Evolutionary conservation across 2,113 vertebrate species (phyloP).

Genomic region (Euleptes europaea): DNA sequence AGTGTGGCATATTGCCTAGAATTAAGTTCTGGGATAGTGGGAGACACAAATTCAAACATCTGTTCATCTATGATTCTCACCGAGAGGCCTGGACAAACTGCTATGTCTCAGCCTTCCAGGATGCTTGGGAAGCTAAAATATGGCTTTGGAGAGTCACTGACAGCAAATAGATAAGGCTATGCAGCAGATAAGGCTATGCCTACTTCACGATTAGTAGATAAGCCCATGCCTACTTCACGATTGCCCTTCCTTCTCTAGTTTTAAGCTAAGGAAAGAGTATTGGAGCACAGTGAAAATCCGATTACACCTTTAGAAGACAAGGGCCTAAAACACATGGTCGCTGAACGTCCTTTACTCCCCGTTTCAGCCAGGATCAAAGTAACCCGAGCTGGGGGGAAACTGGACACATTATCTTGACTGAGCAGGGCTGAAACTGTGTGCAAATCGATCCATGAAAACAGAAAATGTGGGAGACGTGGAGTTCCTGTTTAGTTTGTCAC

Average conservation of each 20-base stretch:
- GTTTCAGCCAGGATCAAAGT: too few species aligned
- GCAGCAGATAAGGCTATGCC: neutral
- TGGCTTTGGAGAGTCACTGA: neutral
- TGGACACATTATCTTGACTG: too few species aligned
- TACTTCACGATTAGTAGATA: too few species aligned
- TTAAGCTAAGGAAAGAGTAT: neutral
- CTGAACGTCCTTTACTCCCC: too few species aligned
- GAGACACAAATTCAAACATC: neutral
- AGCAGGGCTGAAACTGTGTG: too few species aligned
- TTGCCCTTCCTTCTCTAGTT: neutral
- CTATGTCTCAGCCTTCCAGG: neutral
- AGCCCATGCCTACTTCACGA: neutral
- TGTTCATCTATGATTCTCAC: neutral
- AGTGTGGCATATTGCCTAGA: neutral
- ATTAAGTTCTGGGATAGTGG: neutral
- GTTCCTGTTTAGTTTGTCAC: too few species aligned
- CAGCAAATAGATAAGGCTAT: too few species aligned
- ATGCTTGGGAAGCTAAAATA: neutral
- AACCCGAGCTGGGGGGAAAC: too few species aligned
- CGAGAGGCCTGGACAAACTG: neutral
- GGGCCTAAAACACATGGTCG: too few species aligned
- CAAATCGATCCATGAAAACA: too few species aligned
- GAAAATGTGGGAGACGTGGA: too few species aligned
- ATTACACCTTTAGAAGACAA: too few species aligned
- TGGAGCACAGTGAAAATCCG: neutral